Evolutionary conservation across 2,888 invertebrate species (phyloP), one percentile per base, ranked within the genome.

Genomic region (Ormyrus pomaceus): DNA sequence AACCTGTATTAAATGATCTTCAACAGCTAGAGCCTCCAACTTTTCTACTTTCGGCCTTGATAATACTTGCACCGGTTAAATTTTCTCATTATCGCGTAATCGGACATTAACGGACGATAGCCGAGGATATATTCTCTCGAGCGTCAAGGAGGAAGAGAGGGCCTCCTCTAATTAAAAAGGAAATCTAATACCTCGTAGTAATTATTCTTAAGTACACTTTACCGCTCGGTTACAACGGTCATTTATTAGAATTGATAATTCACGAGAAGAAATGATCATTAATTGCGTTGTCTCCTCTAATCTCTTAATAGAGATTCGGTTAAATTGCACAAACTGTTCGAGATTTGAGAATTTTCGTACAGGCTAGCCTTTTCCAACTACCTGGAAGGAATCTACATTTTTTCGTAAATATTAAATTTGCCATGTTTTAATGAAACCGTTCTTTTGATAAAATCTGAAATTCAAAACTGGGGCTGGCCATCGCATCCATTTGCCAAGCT

Each of bases 51-150:
- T 51, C 46, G 48, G 48, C 66, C 48, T 45, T 65, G 56, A 64
- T 73, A 62, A 68, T 58, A 50, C 64, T 50, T 64, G 7, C 48
- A 34, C 10, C 50, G 11, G 34, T 34, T 9, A 61, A 72, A 74
- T 69, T 73, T 61, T 46, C 78, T 78, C 78, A 56, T 79, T 73
- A 74, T 62, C 69, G 19, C 55, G 45, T 74, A 73, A 79, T 73
- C 73, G 73, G 55, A 53, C 55, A 78, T 73, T 73, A 72, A 59
- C 64, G 9, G 13, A 55, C 48, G 61, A 55, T 50, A 62, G 11
- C 61, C 13, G 10, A 2, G 34, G 34, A 34, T 34, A 34, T 34
- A 34, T 34, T 34, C 34, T 34, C 34, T 34, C 34, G 11, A 69
- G 58, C 8, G 34, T 10, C 46, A 34, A 34, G 34, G 34, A 34